Evolutionary conservation across 2,888 invertebrate genomes (phyloP), one percentile per base, ranked within the genome.

Genomic region (Diarsia mendica): DNA sequence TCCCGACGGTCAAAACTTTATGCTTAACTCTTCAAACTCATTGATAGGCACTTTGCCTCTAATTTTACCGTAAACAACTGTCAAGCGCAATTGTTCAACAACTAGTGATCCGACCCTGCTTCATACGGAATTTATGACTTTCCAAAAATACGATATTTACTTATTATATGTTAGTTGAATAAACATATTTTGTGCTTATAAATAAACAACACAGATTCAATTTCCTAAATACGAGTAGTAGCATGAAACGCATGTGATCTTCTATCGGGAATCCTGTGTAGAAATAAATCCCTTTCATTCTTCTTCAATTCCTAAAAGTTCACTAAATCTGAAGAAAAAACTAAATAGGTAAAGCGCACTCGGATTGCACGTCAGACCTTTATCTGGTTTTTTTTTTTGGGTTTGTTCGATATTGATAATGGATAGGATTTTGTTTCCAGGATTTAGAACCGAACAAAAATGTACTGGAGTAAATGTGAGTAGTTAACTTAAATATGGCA

Each of bases 1-100:
- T 91, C 93, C 92, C 93, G 80, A 74, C 86, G 91, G 92, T 87
- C 88, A 78, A 87, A 93, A 93, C 90, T 94, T 92, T 87, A 88
- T 87, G 87, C 88, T 91, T 90, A 90, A 90, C 92, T 92, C 90
- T 91, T 91, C 89, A 91, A 92, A 92, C 89, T 91, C 90, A 93
- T 92, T 91, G 91, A 91, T 90, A 86, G 88, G 79, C 88, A 88
- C 85, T 87, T 88, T 88, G 72, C 85, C 84, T 80, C 69, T 86
- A 86, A 85, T 85, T 85, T 85, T 82, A 76, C 80, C 81, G 78
- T 84, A 85, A 89, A 89, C 82, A 75, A 84, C 81, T 77, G 82
- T 80, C 80, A 83, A 79, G 65, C 74, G 75, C 80, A 85, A 82
- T 61, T 72, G 67, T 80, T 76, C 55, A 71, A 70, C 15, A 44